These are phyloP conservation scores for Phyllostomus hastatus DNA, from an alignment of 2,113 vertebrate genomes.

Conservation along the genomic window DNA sequence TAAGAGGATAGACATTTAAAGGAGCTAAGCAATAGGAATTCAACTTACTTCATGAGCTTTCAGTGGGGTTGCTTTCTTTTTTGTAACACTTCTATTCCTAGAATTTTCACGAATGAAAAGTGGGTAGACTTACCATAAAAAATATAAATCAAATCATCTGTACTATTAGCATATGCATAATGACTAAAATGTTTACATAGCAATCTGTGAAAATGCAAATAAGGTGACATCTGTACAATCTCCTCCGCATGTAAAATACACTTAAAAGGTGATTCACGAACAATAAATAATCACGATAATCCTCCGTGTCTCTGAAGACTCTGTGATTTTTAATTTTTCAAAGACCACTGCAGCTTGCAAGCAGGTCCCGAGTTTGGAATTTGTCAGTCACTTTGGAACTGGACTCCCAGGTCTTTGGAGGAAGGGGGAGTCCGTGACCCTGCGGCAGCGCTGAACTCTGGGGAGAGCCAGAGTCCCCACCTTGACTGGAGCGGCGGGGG, in stretches of 20 bases:
- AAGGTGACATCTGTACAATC: neutral
- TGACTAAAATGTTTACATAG: neutral
- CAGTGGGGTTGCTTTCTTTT: neutral
- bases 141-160: neutral
- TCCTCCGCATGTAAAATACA: neutral
- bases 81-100: slow-evolving; percentile 4
- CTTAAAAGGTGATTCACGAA: neutral
- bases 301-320: neutral
- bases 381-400: neutral
- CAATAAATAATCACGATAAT: neutral
- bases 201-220: neutral
- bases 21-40: neutral
- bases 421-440: neutral
- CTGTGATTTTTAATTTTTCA: slow-evolving; percentile 7
- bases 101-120: neutral
- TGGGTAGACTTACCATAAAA: neutral
- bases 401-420: neutral
- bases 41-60: neutral
- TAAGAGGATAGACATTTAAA: neutral
- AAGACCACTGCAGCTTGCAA: neutral
- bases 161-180: neutral
- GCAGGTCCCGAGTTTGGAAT: neutral
- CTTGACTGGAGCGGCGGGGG: neutral
- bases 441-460: neutral
- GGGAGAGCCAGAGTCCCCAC: neutral